These are phyloP conservation scores for Corythornis leucogaster DNA, from an alignment of 2,797 vertebrate genomes.

Conservation along the genomic window DNA sequence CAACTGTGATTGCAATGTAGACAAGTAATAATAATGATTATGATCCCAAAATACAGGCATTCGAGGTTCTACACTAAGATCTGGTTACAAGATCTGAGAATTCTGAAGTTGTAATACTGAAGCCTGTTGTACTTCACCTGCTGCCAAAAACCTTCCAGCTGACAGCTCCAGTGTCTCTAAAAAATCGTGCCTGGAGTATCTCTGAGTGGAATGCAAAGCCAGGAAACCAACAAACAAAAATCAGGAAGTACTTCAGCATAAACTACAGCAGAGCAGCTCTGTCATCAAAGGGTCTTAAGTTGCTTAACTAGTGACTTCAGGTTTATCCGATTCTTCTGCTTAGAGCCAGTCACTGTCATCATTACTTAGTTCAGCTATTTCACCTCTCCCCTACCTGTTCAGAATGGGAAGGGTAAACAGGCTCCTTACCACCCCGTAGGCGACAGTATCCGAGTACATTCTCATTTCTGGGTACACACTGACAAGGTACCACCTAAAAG, in stretches of 20 bases:
- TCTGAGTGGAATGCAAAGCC: neutral
- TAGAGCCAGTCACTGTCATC: neutral
- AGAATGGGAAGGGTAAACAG: neutral
- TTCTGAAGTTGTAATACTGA: neutral
- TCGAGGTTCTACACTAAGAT: neutral
- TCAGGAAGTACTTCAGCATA: neutral
- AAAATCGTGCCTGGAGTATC: neutral
- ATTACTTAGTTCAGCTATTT: neutral
- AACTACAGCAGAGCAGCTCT: neutral
- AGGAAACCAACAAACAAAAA: neutral
- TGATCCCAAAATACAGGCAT: neutral
- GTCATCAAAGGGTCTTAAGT: neutral
- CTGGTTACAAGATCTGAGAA: neutral
- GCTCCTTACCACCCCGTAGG: constrained; percentile 92
- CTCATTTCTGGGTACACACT: constrained; percentile 98
- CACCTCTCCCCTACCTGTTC: neutral
- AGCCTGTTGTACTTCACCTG: neutral
- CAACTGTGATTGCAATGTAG: neutral
- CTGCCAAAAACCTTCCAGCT: neutral
- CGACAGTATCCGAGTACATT: constrained; percentile 94
- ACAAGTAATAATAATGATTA: neutral
- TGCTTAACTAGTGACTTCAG: neutral
- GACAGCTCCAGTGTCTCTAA: neutral
- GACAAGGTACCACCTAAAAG: constrained; percentile 97
- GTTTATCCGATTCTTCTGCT: neutral